These are phyloP conservation scores for Lottia scabra DNA, from an alignment of 2,888 invertebrate species.

Conservation along the genomic window DNA sequence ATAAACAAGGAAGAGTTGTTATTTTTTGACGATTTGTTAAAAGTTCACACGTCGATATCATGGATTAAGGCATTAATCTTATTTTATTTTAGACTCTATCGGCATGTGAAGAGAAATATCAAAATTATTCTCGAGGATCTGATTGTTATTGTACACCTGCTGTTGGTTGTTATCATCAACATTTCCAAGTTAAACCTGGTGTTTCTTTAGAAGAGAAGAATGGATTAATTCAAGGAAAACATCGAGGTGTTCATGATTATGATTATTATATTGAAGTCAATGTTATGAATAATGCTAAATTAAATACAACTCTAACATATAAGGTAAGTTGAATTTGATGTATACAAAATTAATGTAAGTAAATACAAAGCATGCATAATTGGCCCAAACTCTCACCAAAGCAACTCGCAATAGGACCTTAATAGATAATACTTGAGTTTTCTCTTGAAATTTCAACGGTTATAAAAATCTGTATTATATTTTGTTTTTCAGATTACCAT, in stretches of 20 bases:
- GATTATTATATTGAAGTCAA: conserved; percentile 47
- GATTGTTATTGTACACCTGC: conserved; percentile 47
- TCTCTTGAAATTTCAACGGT: no score
- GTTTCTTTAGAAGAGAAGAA: conserved; percentile 8
- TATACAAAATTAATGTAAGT: no score
- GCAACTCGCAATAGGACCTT: no score
- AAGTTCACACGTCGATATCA: no score
- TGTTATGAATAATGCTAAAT: conserved; percentile 41
- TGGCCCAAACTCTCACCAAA: no score
- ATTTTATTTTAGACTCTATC: conserved; percentile 24
- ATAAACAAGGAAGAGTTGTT: no score
- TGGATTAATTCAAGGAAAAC: conserved; percentile 30
- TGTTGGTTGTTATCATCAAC: conserved; percentile 40
- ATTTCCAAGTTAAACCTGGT: conserved; percentile 39
- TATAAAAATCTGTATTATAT: no score
- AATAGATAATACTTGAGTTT: no score
- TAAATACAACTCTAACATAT: conserved; percentile 29
- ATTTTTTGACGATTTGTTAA: no score
- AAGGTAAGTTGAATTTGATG: conserved; percentile 35
- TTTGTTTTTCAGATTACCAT: conserved; percentile 42
- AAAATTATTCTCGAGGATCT: conserved; percentile 31
- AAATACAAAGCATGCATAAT: no score
- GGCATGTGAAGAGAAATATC: conserved; percentile 30
- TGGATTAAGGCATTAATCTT: no score
- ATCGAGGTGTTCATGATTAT: conserved; percentile 40